Base-by-base conservation (phyloP, 2,113 vertebrate species). In the Caloenas nicobarica region DNA sequence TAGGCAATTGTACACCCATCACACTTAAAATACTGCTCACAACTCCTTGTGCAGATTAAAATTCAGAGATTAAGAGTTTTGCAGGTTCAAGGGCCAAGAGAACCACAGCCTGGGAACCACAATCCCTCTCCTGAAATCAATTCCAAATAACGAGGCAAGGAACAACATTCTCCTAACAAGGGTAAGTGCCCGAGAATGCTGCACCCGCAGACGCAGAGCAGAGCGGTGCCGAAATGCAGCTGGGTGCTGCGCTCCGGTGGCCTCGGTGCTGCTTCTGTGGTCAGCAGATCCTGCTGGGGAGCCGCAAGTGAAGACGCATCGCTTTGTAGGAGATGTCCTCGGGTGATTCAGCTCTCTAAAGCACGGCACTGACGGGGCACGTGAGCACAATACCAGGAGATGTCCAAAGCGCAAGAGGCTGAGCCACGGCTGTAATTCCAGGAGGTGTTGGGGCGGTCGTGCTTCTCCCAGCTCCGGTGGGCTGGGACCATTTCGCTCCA, bases 351-450 rank as follows among this genome's bases (percentile, higher is more conserved):
- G 11, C 51, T 58, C 84, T 51, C 29, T 29, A 12, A n/a, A 57
- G 6, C 62, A 7, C 2, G 0, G 7, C 0, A 3, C 29, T 5
- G 10, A 16, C 0, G 0, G 68, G 46, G 36, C 87, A 79, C 0
- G 0, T 3, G 4, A 61, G 40, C 46, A 13, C 7, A 2, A 6
- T 0, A 3, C 23, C 42, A 34, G 57, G 62, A 62, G 53, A 21
- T 6, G 3, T 1, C 0, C 0, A 9, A 11, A 44, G 79, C 17
- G 36, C 26, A 42, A 29, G 38, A 65, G 60, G 25, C 34, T 18
- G 8, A 44, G 48, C 57, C 11, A 1, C 28, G 19, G 74, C 36
- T 14, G 21, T 19, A 18, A 9, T 13, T 56, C 34, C 42, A 58
- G 62, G 36, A 31, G n/a, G 28, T 19, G 13, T 5, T 8, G 42